Conservation (phyloP, 2,888 invertebrate species). For the Noctua janthe region DNA sequence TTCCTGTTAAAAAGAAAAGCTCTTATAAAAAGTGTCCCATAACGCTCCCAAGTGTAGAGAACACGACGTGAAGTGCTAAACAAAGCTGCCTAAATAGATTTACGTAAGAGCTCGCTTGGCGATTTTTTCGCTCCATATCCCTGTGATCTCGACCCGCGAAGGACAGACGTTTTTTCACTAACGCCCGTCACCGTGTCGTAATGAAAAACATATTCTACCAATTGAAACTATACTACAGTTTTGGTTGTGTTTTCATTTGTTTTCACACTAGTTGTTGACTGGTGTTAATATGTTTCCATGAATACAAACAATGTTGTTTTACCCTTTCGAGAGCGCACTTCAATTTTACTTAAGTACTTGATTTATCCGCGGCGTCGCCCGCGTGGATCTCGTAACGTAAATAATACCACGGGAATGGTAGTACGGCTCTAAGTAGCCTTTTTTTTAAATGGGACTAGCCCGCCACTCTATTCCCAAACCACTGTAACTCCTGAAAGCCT, state of each 20-base stretch:
- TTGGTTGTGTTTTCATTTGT: not conserved
- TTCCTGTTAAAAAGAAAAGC: not conserved
- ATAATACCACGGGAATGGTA: not conserved
- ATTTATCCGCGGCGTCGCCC: not conserved
- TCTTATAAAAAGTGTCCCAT: conserved; percentile 9
- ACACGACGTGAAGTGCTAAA: conserved; percentile 28
- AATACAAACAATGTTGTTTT: not conserved
- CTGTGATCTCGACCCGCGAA: conserved; percentile 13
- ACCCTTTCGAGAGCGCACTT: not conserved
- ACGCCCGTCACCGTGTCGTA: conserved; percentile 1
- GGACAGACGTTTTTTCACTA: conserved; percentile 20
- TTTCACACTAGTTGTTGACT: not conserved
- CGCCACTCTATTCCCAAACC: too few relatives aligned
- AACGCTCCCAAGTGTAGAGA: not conserved
- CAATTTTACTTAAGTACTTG: not conserved
- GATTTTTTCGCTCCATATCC: conserved; percentile 57
- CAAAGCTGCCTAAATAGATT: conserved; percentile 52
- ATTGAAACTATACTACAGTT: conserved; percentile 18
- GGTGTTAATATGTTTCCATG: not conserved
- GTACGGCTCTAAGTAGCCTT: not conserved
- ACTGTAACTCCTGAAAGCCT: too few relatives aligned
- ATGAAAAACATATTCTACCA: conserved; percentile 14
- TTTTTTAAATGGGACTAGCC: too few relatives aligned
- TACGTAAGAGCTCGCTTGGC: conserved; percentile 51
- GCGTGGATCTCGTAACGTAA: not conserved